phyloP scores from a whole-genome alignment of 2,113 vertebrate genomes.

The Mustelus asterias region DNA sequence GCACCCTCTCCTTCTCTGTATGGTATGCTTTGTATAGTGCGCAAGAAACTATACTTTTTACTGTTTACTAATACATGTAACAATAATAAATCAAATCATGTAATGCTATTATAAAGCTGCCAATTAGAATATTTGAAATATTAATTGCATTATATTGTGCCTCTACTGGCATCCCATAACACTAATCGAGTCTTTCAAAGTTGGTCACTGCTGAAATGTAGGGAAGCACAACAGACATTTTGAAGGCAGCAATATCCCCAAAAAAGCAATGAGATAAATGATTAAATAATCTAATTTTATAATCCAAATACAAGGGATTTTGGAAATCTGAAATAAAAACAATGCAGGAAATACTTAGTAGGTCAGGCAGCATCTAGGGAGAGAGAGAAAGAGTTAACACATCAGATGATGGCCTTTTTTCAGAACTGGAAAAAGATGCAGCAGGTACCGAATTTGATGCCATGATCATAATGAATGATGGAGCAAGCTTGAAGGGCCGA shows the following conservation, averaged over 20 bases:
- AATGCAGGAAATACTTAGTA: neutral
- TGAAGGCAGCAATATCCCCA: neutral
- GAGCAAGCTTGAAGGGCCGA: no score
- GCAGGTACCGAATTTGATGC: neutral
- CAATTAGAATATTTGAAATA: neutral
- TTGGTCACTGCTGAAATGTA: neutral
- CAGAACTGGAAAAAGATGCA: neutral
- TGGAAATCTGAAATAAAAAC: neutral
- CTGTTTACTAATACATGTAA: no score
- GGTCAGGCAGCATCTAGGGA: neutral
- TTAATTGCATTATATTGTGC: neutral
- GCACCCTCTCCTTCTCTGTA: no score
- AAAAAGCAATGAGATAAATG: neutral
- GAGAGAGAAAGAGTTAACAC: neutral
- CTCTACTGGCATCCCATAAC: neutral
- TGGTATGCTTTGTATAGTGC: no score
- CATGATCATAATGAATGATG: no score
- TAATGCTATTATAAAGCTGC: neutral
- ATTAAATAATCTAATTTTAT: neutral
- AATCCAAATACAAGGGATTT: neutral
- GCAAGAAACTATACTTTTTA: no score
- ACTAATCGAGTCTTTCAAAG: neutral
- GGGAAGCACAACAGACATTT: neutral
- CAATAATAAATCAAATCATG: no score
- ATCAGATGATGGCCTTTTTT: neutral